phyloP scores from a whole-genome alignment of 2,797 vertebrate genomes.

The Geotrypetes seraphini region DNA sequence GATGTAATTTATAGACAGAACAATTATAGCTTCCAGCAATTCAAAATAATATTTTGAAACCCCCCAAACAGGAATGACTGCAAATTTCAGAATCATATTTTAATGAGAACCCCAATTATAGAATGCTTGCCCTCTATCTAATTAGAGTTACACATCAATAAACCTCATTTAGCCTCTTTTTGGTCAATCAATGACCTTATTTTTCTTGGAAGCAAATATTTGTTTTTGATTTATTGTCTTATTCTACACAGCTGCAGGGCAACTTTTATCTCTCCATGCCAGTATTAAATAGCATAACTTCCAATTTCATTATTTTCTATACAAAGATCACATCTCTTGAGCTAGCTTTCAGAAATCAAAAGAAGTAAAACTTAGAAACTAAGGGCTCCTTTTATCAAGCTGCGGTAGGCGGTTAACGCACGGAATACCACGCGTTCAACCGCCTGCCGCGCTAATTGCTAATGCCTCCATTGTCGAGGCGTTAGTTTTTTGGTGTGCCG shows the following conservation, averaged over 20 bases:
- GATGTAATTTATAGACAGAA: conserved; percentile 30
- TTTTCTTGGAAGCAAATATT: conserved; percentile 21
- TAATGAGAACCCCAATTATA: conserved; percentile 35
- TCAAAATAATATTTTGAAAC: conserved; percentile 37
- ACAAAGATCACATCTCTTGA: no score
- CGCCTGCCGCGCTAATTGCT: no score
- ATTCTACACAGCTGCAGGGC: conserved; percentile 2
- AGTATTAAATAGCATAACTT: no score
- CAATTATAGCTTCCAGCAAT: conserved; percentile 30
- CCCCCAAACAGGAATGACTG: conserved; percentile 17
- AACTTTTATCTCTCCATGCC: no score
- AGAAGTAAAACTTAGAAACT: no score
- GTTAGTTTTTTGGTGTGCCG: no score
- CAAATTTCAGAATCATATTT: conserved; percentile 33
- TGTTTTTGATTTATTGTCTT: conserved; percentile 37
- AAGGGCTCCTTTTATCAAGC: no score
- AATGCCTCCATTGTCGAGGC: no score
- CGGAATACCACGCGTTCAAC: no score
- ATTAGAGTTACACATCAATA: conserved; percentile 44
- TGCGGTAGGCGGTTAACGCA: no score
- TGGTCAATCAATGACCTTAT: conserved; percentile 26
- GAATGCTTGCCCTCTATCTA: conserved; percentile 34
- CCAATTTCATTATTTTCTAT: no score
- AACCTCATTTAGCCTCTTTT: conserved; percentile 25
- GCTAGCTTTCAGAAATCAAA: no score